phyloP scores from a whole-genome alignment of 2,888 invertebrate species.

The Papilio elwesi region DNA sequence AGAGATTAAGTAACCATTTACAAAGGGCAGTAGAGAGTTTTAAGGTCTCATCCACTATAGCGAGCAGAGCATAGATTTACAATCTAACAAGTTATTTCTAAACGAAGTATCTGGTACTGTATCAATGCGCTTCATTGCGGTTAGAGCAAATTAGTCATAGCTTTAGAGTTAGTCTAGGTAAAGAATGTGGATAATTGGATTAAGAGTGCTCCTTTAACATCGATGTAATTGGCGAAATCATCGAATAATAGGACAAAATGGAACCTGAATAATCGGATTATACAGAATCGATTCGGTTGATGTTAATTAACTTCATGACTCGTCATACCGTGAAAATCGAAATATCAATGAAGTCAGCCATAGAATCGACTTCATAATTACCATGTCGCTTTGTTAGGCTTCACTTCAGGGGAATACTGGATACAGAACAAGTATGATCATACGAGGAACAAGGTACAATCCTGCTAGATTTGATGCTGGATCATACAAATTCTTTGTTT shows the following conservation, averaged over 20 bases:
- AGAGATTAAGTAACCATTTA: too few relatives aligned
- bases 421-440: neutral
- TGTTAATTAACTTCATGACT: constrained; percentile 7
- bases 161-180: too few relatives aligned
- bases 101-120: too few relatives aligned
- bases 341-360: constrained; percentile 5
- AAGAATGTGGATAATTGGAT: too few relatives aligned
- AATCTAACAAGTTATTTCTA: too few relatives aligned
- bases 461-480: constrained; percentile 7
- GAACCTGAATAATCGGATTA: constrained; percentile 7
- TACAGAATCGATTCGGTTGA: neutral
- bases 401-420: neutral
- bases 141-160: too few relatives aligned
- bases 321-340: constrained; percentile 13
- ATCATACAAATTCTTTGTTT: neutral
- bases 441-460: neutral
- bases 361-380: neutral
- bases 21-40: too few relatives aligned
- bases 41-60: too few relatives aligned
- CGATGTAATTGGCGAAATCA: neutral
- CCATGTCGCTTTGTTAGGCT: constrained; percentile 3
- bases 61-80: too few relatives aligned
- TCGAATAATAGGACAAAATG: neutral
- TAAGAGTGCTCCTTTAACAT: neutral
- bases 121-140: too few relatives aligned